phyloP scores from a whole-genome alignment of 2,888 invertebrate genomes.

The Dilophus febrilis region DNA sequence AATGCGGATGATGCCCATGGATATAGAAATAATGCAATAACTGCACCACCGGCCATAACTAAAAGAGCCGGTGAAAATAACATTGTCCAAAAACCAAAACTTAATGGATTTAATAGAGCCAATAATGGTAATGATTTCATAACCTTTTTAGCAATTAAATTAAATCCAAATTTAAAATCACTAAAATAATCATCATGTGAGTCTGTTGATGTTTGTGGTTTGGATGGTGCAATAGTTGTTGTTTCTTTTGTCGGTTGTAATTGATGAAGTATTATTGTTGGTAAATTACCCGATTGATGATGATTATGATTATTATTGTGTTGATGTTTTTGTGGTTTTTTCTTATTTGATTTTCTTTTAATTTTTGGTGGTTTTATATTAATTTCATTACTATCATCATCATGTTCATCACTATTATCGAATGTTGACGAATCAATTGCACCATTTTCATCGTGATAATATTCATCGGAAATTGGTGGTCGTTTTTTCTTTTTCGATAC shows the following conservation, averaged over 20 bases:
- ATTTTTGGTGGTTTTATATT: too few species aligned
- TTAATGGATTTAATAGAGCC: conserved; percentile 38
- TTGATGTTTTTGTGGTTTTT: too few species aligned
- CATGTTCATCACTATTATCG: too few species aligned
- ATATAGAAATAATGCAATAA: conserved; percentile 41
- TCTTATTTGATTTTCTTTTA: too few species aligned
- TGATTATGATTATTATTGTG: too few species aligned
- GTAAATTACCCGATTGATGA: too few species aligned
- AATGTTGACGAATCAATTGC: too few species aligned
- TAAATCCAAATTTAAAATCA: conserved; percentile 20
- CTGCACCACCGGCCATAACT: conserved; percentile 42
- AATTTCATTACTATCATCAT: too few species aligned
- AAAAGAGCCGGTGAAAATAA: conserved; percentile 44
- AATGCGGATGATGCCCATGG: conserved; percentile 41
- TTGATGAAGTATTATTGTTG: background rate
- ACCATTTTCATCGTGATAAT: too few species aligned
- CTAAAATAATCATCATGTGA: background rate
- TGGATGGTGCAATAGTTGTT: background rate
- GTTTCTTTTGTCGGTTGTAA: background rate
- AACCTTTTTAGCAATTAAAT: background rate
- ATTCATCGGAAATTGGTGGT: too few species aligned
- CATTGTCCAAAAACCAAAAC: conserved; percentile 39
- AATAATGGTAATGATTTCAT: conserved; percentile 30
- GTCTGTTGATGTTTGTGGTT: background rate
- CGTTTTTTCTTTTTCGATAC: too few species aligned